Evolutionary conservation across 1,140 invertebrate genomes (phyloP).

Genomic region (Musca vetustissima): DNA sequence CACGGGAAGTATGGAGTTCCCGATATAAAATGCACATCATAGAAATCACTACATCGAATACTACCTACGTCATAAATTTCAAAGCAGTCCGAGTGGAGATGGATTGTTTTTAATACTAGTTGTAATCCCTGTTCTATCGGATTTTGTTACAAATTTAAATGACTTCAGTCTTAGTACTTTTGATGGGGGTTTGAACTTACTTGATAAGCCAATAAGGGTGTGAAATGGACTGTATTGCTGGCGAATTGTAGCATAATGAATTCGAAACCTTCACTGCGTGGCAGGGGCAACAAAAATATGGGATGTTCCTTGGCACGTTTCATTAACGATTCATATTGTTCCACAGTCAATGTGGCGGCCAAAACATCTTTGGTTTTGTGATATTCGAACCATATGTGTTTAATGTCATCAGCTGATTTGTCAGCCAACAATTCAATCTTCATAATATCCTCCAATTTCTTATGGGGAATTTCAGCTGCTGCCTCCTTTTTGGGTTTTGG

Average conservation of each 20-base stretch:
- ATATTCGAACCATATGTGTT: slow-evolving; percentile 78
- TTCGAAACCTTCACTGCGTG: slow-evolving; percentile 82
- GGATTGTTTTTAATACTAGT: too few relatives aligned
- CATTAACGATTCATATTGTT: slow-evolving; percentile 64
- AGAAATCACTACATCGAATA: too few relatives aligned
- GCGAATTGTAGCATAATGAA: slow-evolving; percentile 81
- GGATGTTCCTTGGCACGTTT: slow-evolving; percentile 63
- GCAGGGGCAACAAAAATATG: slow-evolving; percentile 81
- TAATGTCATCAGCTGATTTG: slow-evolving; percentile 74
- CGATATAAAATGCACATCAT: too few relatives aligned
- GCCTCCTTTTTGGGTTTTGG: slow-evolving; percentile 56
- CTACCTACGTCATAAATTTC: too few relatives aligned
- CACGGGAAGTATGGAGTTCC: too few relatives aligned
- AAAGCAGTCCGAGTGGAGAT: too few relatives aligned
- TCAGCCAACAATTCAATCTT: slow-evolving; percentile 76
- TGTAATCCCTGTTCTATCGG: too few relatives aligned
- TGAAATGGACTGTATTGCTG: slow-evolving; percentile 79
- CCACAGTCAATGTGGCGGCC: slow-evolving; percentile 67
- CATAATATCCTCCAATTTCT: slow-evolving; percentile 71
- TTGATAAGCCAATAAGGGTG: slow-evolving; percentile 83
- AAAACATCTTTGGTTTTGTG: slow-evolving; percentile 76
- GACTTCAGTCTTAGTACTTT: too few relatives aligned
- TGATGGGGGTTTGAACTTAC: slow-evolving; percentile 50
- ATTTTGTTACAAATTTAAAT: too few relatives aligned
- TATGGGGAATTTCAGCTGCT: slow-evolving; percentile 53